These are phyloP conservation scores for Oikopleura albicans DNA, from an alignment of 23 tunicate genomes.

Conservation along the genomic window DNA sequence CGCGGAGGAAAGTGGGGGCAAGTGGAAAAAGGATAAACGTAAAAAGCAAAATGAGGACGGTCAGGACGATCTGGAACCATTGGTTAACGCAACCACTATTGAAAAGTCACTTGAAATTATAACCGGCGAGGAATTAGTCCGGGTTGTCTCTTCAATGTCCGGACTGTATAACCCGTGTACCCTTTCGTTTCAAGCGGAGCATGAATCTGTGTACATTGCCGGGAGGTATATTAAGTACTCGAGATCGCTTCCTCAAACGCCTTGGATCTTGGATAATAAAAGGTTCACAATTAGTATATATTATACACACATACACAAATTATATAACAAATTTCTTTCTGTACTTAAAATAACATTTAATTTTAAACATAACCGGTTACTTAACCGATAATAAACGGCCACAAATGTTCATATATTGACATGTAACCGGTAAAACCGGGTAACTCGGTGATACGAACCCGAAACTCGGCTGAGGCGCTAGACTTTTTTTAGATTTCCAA, in stretches of 20 bases:
- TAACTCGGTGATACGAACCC: no score
- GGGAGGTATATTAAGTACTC: constrained; percentile 64
- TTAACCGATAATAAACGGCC: no score
- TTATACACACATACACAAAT: constrained; percentile 50
- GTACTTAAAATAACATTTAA: no score
- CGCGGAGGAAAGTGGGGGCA: background rate
- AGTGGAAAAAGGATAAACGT: background rate
- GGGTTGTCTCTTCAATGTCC: background rate
- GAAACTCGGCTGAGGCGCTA: no score
- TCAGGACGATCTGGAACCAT: background rate
- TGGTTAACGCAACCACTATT: background rate
- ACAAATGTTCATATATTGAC: no score
- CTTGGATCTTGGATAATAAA: constrained; percentile 56
- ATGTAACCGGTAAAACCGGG: no score
- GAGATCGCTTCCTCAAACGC: constrained; percentile 67
- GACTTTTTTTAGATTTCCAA: no score
- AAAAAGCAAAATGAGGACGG: background rate
- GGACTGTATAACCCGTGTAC: background rate
- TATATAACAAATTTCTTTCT: no score
- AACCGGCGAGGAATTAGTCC: background rate
- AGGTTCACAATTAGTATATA: constrained; percentile 29
- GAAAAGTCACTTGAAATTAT: background rate
- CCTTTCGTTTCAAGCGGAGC: background rate
- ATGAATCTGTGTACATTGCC: constrained; percentile 24
- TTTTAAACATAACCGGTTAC: no score